Evolutionary conservation across 2,113 vertebrate genomes (phyloP).

Genomic region (Indicator maculatus): DNA sequence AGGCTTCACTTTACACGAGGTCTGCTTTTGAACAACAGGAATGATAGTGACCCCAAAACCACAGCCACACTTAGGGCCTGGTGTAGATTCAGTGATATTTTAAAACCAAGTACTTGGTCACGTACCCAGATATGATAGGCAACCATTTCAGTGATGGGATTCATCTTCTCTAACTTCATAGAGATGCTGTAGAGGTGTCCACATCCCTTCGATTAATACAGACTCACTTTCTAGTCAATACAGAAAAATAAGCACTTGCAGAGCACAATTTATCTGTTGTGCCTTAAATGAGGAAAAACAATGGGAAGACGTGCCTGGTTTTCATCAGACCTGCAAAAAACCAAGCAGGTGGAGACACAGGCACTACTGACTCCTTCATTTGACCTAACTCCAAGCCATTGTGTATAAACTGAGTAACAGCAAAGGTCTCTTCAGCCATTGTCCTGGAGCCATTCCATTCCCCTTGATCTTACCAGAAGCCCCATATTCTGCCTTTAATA

Average conservation of each 20-base stretch:
- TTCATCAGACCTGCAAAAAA: neutral
- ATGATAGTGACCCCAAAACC: neutral
- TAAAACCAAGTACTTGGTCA: neutral
- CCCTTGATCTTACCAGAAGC: neutral
- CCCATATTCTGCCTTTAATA: neutral
- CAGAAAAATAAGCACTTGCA: neutral
- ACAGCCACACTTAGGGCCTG: neutral
- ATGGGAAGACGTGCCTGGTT: rapidly evolving
- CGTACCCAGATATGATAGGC: neutral
- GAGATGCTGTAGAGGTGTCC: neutral
- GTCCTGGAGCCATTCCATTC: neutral
- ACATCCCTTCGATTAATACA: neutral
- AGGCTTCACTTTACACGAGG: neutral
- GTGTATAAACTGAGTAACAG: neutral
- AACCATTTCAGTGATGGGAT: neutral
- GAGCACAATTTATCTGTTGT: neutral
- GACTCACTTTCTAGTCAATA: neutral
- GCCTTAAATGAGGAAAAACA: neutral
- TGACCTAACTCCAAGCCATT: neutral
- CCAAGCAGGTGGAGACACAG: neutral
- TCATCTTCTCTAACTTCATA: neutral
- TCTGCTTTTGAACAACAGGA: neutral
- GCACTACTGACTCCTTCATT: neutral
- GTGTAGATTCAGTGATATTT: neutral
- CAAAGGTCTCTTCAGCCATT: neutral